Percentiles rank a stretch among this genome's conserved stretches.
Conservation (phyloP, 2,113 vertebrate species). For the Pogona vitticeps region DNA sequence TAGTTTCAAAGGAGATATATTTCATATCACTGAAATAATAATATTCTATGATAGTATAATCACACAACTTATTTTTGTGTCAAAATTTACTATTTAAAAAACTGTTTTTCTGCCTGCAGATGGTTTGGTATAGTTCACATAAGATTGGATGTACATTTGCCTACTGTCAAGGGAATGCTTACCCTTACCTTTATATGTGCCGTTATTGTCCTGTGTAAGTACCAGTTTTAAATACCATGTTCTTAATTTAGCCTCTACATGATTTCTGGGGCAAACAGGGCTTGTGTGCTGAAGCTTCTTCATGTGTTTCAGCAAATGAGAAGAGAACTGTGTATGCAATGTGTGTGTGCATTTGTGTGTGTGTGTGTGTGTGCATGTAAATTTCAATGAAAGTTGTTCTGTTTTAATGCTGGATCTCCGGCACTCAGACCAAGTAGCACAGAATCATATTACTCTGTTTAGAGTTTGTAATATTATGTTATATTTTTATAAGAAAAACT, state of each 20-base stretch:
- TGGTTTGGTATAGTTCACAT: neutral
- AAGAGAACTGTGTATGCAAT: too few relatives aligned
- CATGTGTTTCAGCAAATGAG: too few relatives aligned
- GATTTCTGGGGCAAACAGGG: too few relatives aligned
- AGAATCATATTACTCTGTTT: too few relatives aligned
- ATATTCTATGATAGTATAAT: neutral
- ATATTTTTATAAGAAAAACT: too few relatives aligned
- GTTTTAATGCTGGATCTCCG: too few relatives aligned
- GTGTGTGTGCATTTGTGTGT: too few relatives aligned
- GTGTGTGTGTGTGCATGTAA: too few relatives aligned
- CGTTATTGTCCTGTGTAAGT: slow-evolving; percentile 76
- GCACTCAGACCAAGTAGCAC: too few relatives aligned
- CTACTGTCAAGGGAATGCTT: neutral
- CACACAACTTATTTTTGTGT: neutral
- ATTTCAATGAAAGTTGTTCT: too few relatives aligned
- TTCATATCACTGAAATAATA: neutral
- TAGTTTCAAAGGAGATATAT: neutral
- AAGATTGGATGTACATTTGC: slow-evolving; percentile 56
- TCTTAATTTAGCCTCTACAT: neutral
- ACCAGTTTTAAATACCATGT: neutral
- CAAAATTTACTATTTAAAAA: neutral
- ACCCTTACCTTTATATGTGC: slow-evolving; percentile 75
- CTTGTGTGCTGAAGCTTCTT: too few relatives aligned
- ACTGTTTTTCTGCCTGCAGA: neutral
- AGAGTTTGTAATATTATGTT: too few relatives aligned